Evolutionary conservation across 1,140 invertebrate species (phyloP).

Genomic region (Pseudomyrmex gracilis): DNA sequence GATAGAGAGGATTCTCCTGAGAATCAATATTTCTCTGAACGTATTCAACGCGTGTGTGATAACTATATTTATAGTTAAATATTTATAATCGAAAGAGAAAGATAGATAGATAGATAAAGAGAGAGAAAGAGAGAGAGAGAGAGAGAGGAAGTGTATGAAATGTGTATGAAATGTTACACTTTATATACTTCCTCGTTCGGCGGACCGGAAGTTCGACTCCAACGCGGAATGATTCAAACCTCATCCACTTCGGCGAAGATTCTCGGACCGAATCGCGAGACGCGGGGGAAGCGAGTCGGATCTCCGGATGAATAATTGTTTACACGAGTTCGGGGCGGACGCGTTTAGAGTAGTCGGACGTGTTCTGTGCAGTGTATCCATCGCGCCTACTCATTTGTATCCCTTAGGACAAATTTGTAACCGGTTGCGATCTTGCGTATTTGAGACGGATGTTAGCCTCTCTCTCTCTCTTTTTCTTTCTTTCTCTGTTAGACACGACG

Average conservation of each 20-base stretch:
- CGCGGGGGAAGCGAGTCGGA: conserved; percentile 57
- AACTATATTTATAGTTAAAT: not conserved
- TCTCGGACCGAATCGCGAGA: conserved; percentile 53
- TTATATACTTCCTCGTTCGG: conserved; percentile 39
- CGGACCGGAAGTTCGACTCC: conserved; percentile 56
- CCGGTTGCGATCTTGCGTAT: conserved; percentile 53
- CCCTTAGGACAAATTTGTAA: conserved; percentile 62
- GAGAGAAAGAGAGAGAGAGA: too few species aligned
- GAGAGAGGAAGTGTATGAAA: conserved; percentile 34
- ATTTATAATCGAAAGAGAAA: conserved; percentile 40
- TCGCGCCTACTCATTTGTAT: conserved; percentile 72
- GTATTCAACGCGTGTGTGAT: not conserved
- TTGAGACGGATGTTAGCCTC: conserved; percentile 63
- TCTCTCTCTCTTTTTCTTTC: conserved; percentile 13
- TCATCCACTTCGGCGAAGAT: not conserved
- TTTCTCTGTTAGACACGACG: not conserved
- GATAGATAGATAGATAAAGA: too few species aligned
- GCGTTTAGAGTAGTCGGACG: conserved; percentile 65
- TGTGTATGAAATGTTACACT: not conserved
- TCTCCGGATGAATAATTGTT: conserved; percentile 71
- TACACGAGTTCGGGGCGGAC: conserved; percentile 64
- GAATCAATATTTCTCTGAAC: not conserved
- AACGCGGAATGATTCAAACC: conserved; percentile 49
- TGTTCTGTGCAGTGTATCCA: conserved; percentile 72
- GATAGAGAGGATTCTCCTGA: too few species aligned